A percentile compares a stretch with the other conserved stretches of the same genome.
phyloP scores from a whole-genome alignment of 2,113 vertebrate species.

The Rhinolophus sinicus region DNA sequence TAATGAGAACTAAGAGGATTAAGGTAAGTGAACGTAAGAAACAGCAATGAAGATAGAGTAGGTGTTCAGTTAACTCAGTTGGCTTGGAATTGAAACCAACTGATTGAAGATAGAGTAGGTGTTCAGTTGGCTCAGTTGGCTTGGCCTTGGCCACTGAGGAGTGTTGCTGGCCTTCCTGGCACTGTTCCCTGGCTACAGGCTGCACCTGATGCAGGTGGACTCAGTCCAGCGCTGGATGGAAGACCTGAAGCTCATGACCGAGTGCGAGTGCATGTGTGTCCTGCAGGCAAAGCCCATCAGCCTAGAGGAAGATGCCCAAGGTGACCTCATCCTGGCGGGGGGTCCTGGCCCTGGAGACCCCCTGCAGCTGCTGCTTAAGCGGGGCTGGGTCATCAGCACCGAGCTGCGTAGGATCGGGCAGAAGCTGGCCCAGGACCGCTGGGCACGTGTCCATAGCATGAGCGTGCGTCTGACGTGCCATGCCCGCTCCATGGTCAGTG shows the following conservation, averaged over 20 bases:
- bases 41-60: background rate
- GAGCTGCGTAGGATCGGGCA: conserved; percentile 96
- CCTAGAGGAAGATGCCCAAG: conserved; percentile 91
- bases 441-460: conserved; percentile 95
- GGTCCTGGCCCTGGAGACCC: conserved; percentile 88
- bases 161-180: background rate
- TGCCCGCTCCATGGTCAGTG: conserved; percentile 93
- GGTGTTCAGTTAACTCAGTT: background rate
- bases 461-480: conserved; percentile 94
- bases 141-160: accelerated
- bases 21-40: background rate
- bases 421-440: conserved; percentile 94
- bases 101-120: background rate
- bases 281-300: conserved; percentile 98
- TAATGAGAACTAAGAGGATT: background rate
- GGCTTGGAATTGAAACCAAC: background rate
- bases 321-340: conserved; percentile 90
- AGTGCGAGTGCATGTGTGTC: conserved; percentile 98
- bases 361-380: conserved; percentile 93
- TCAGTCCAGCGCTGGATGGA: conserved; percentile 99
- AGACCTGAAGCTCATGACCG: conserved; percentile 97
- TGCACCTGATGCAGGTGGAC: conserved; percentile 94
- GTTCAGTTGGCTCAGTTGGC: background rate
- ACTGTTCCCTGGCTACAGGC: conserved; percentile 78
- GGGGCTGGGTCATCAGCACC: conserved; percentile 95